These are phyloP conservation scores for Meloidogyne hapla DNA, from an alignment of 1,140 invertebrate species.

Conservation along the genomic window DNA sequence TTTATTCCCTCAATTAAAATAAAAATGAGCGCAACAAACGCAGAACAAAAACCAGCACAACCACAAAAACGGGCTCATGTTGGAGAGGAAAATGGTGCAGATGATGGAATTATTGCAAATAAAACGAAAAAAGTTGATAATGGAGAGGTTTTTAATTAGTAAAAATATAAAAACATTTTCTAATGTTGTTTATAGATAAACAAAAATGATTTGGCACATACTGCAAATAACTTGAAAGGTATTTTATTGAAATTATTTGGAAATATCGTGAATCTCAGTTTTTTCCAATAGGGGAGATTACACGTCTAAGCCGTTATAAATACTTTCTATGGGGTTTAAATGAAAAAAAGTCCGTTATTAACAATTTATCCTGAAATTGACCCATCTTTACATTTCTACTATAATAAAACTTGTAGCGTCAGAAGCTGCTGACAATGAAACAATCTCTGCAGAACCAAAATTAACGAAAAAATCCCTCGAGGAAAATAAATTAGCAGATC, in stretches of 20 bases:
- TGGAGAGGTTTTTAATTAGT: slow-evolving; percentile 1
- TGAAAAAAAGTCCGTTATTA: no score
- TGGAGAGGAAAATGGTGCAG: background rate
- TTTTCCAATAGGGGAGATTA: no score
- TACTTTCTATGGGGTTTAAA: no score
- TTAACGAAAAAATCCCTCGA: background rate
- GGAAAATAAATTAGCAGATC: background rate
- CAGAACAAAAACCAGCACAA: background rate
- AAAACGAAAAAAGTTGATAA: background rate
- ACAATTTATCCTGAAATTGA: no score
- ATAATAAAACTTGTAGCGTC: background rate
- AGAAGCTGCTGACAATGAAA: background rate
- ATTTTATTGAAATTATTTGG: background rate
- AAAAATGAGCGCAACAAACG: slow-evolving; percentile 5
- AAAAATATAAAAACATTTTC: background rate
- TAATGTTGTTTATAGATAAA: background rate
- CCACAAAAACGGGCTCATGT: background rate
- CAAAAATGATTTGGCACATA: background rate
- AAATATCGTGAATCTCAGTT: no score
- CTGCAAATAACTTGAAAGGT: slow-evolving; percentile 6
- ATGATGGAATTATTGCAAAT: background rate
- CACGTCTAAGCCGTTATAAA: no score
- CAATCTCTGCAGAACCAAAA: slow-evolving; percentile 1
- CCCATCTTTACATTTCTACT: no score
- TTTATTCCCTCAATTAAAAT: background rate